Evolutionary conservation across 2,888 invertebrate genomes (phyloP).

Genomic region (Ormyrus pomaceus): DNA sequence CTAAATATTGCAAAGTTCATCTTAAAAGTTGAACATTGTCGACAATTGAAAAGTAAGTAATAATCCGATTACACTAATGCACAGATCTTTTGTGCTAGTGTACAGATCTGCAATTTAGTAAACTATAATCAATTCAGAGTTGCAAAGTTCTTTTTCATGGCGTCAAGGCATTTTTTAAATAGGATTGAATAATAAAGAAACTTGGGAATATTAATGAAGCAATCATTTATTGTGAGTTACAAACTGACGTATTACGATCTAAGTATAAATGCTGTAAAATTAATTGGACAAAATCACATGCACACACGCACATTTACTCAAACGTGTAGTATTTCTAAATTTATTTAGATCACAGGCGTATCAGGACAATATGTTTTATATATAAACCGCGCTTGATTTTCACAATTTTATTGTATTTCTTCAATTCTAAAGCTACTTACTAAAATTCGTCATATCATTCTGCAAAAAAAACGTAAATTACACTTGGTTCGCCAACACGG

Average conservation of each 20-base stretch:
- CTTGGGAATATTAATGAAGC: constrained; percentile 16
- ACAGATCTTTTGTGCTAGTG: too few relatives aligned
- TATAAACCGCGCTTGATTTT: constrained; percentile 14
- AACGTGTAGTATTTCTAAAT: constrained; percentile 27
- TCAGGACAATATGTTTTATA: constrained; percentile 16
- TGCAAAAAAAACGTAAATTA: background rate
- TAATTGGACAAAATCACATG: constrained; percentile 10
- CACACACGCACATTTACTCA: background rate
- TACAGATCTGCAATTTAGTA: too few relatives aligned
- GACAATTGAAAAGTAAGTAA: too few relatives aligned
- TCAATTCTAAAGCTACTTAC: constrained; percentile 2
- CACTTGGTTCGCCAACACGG: background rate
- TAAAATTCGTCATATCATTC: background rate
- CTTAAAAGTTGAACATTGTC: too few relatives aligned
- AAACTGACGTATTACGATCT: constrained; percentile 38
- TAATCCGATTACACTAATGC: too few relatives aligned
- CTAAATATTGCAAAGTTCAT: too few relatives aligned
- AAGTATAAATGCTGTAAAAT: constrained; percentile 43
- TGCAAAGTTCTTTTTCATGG: too few relatives aligned
- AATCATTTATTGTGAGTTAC: constrained; percentile 46
- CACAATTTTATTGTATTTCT: constrained; percentile 15
- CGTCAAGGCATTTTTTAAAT: too few relatives aligned
- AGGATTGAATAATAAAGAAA: background rate
- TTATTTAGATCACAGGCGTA: constrained; percentile 43
- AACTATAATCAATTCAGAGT: too few relatives aligned